Conservation (phyloP, 2,113 vertebrate species). For the Brachypodius melanocephalos region DNA sequence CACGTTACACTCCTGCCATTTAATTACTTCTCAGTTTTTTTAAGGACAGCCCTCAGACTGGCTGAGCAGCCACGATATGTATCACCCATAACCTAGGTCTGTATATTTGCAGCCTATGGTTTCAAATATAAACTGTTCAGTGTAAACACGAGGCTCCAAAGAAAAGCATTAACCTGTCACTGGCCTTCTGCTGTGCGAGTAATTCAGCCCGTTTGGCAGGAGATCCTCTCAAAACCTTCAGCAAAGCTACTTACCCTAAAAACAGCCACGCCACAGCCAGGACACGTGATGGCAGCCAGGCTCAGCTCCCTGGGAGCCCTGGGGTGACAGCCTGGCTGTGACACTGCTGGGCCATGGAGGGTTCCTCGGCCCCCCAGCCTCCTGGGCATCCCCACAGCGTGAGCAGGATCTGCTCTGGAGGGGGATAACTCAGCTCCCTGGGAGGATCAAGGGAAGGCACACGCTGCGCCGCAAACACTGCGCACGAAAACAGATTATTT, state of each 20-base stretch:
- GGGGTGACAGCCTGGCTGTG: background rate
- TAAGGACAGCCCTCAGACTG: background rate
- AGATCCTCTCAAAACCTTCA: background rate
- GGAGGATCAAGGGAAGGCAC: background rate
- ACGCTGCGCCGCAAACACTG: background rate
- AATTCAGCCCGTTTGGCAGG: background rate
- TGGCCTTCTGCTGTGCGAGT: background rate
- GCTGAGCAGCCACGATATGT: background rate
- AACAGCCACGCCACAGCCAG: background rate
- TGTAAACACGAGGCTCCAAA: background rate
- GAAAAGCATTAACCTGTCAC: background rate
- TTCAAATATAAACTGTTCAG: background rate
- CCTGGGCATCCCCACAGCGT: background rate
- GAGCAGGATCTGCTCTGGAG: background rate
- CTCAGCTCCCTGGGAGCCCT: background rate
- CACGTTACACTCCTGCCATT: background rate
- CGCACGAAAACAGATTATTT: constrained; percentile 56
- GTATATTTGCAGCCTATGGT: background rate
- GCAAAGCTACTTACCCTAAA: constrained; percentile 46
- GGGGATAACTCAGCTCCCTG: accelerated
- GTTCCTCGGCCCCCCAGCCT: accelerated
- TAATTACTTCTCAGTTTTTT: background rate
- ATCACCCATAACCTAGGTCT: background rate
- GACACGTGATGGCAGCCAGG: background rate
- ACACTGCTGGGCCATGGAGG: background rate